These are phyloP conservation scores for Caloenas nicobarica DNA, from an alignment of 2,113 vertebrate genomes.

Conservation along the genomic window DNA sequence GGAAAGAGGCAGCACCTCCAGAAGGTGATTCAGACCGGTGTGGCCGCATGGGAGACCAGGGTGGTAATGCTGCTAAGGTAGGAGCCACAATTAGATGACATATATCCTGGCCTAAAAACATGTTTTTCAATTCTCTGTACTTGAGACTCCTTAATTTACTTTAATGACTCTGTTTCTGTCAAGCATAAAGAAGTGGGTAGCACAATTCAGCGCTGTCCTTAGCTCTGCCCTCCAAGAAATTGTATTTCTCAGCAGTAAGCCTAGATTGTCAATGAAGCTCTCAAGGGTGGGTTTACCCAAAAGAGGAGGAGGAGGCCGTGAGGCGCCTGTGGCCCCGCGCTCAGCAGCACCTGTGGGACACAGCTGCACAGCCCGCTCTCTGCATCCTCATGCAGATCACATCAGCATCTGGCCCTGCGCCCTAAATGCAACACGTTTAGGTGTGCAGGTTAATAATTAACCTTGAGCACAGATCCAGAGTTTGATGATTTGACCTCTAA, in stretches of 20 bases:
- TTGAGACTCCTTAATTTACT: not conserved
- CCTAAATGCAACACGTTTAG: not conserved
- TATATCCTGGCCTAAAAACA: not conserved
- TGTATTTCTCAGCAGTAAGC: not conserved
- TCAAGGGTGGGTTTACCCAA: not conserved
- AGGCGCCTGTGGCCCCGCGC: not conserved
- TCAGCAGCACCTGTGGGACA: not conserved
- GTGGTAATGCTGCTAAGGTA: not conserved
- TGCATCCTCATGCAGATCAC: not conserved
- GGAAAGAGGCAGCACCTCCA: not conserved
- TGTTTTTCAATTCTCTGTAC: not conserved
- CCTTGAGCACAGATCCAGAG: not conserved
- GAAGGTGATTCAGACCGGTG: not conserved
- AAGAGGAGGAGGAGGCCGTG: not conserved
- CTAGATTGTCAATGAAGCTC: not conserved
- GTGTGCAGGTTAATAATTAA: not conserved
- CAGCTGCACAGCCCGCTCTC: not conserved
- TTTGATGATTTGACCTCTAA: not conserved
- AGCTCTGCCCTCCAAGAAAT: not conserved
- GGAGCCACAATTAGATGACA: not conserved
- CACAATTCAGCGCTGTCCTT: not conserved
- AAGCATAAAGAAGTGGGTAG: not conserved
- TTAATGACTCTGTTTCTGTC: not conserved
- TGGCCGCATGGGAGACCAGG: not conserved
- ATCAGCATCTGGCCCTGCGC: not conserved